Conservation (phyloP, 1,140 invertebrate genomes). For the Acromyrmex charruanus region DNA sequence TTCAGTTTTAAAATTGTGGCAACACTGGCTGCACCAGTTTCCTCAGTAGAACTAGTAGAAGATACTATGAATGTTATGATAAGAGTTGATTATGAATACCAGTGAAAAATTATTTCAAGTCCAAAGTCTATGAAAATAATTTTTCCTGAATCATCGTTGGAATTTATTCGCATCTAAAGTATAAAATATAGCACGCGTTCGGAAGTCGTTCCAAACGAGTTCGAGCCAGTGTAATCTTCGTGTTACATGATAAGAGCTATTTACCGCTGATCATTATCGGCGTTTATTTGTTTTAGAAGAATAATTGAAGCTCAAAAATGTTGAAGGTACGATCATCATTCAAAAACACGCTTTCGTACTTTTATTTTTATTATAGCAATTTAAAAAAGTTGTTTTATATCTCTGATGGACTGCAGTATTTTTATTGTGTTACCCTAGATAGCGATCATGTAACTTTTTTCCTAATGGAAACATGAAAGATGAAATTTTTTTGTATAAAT, state of each 20-base stretch:
- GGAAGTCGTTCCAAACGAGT: background rate
- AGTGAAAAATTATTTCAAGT: background rate
- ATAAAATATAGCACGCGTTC: background rate
- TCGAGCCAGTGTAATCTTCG: background rate
- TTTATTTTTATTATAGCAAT: conserved; percentile 10
- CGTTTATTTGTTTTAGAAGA: background rate
- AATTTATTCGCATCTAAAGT: background rate
- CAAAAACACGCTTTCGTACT: background rate
- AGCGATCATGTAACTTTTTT: too few species aligned
- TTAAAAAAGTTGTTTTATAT: background rate
- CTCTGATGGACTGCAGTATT: background rate
- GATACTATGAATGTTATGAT: too few species aligned
- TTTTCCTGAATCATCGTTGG: background rate
- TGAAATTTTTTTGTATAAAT: too few species aligned
- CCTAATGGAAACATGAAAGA: too few species aligned
- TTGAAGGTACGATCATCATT: conserved; percentile 14
- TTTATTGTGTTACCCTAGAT: background rate
- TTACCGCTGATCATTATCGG: background rate
- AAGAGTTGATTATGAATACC: too few species aligned
- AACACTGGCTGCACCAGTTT: too few species aligned
- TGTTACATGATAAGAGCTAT: background rate
- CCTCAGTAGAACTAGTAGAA: too few species aligned
- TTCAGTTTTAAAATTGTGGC: too few species aligned
- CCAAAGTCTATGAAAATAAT: background rate
- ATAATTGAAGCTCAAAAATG: conserved; percentile 19